Evolutionary conservation across 2,888 invertebrate species (phyloP).

Genomic region (Cheilosia variabilis): DNA sequence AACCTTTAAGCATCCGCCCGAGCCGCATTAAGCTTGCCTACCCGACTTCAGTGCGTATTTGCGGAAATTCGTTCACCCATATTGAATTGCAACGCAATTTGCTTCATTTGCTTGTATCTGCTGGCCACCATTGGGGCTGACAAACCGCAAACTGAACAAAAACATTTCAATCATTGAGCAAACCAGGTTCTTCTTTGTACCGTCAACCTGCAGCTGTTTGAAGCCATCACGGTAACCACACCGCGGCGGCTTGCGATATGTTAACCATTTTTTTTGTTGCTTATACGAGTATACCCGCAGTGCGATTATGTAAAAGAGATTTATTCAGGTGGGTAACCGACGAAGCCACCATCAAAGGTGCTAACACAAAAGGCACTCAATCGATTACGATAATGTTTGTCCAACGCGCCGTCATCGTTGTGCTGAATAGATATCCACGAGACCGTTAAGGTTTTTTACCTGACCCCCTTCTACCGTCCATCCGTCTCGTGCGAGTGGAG

Average conservation of each 20-base stretch:
- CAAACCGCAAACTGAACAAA: constrained; percentile 50
- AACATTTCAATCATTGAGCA: constrained; percentile 48
- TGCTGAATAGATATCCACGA: constrained; percentile 63
- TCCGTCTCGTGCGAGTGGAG: constrained; percentile 22
- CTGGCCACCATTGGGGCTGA: constrained; percentile 8
- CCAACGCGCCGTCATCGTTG: constrained; percentile 48
- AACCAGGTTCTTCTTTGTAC: constrained; percentile 31
- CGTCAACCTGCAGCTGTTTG: constrained; percentile 50
- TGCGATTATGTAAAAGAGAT: constrained; percentile 73
- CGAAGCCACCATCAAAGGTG: constrained; percentile 72
- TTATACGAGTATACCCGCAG: constrained; percentile 20
- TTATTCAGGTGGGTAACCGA: constrained; percentile 73
- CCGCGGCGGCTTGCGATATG: background rate
- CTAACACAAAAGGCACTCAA: constrained; percentile 75
- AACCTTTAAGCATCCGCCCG: constrained; percentile 37
- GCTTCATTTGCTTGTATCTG: constrained; percentile 11
- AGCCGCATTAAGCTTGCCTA: background rate
- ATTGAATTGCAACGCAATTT: constrained; percentile 48
- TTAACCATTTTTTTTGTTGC: constrained; percentile 21
- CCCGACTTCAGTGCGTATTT: constrained; percentile 8
- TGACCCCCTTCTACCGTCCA: constrained; percentile 32
- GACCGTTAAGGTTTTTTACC: constrained; percentile 75
- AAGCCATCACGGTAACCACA: constrained; percentile 7
- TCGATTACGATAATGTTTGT: constrained; percentile 75
- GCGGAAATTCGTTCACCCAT: constrained; percentile 48